Base-by-base conservation (phyloP, 2,797 vertebrate species). In the Myiotriccus ornatus region DNA sequence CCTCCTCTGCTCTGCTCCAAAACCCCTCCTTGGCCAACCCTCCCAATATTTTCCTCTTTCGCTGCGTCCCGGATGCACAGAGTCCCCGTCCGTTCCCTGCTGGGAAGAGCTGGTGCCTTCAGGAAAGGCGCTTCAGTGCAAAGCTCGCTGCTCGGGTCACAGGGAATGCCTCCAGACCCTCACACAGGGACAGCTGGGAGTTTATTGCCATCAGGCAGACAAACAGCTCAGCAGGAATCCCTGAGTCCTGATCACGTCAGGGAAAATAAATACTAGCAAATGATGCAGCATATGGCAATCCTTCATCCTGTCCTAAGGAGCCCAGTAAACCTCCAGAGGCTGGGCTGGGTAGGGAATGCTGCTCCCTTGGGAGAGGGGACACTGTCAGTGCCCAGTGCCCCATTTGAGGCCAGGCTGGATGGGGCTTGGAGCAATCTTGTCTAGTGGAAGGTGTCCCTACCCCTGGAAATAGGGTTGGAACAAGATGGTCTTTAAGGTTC, bases 351-450 rank as follows among this genome's bases (percentile, higher is more conserved):
- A 80, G 56, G 44, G 47, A 13, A 67, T 4, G 44, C 12, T 17
- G 39, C 20, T 56, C 4, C 27, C 37, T 9, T 22, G 18, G 0
- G 1, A 64, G 41, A 63, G 34, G 20, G 21, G 6, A 6, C 23
- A 37, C 23, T 7, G 1, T 7, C 25, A 28, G 21, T n/a, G 21
- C 35, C 41, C 5, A 0, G 2, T 39, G 30, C 8, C n/a, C 46
- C 39, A 34, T 47, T 34, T 46, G 44, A 47, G 32, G 17, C 32
- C 23, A 34, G 44, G n/a, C 4, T 65, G 39, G 39, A 43, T 21
- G 30, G 39, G 39, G 20, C 39, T 43, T 43, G 43, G 63, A 65
- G 43, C 63, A 47, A 34, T n/a, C 32, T 65, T 34, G 44, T 47
- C 63, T 47, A 27, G 17, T 27, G 24, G 43, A 34, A 65, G 17